Evolutionary conservation across 2,888 invertebrate genomes (phyloP).

Genomic region (Drosophila antonietae): DNA sequence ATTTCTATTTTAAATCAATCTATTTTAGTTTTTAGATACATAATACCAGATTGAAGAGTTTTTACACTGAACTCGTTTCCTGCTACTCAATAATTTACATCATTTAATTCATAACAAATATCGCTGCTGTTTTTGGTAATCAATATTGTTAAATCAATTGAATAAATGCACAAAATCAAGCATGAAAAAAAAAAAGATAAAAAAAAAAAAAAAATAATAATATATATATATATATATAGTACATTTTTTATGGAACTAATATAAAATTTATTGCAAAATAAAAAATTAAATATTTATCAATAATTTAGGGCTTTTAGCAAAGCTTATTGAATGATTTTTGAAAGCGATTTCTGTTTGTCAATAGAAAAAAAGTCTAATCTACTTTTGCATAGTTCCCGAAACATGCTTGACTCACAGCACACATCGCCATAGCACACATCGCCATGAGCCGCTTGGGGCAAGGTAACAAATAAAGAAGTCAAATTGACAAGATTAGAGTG

Average conservation of each 20-base stretch:
- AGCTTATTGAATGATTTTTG: neutral
- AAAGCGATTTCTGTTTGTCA: neutral
- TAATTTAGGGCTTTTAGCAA: neutral
- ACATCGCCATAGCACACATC: neutral
- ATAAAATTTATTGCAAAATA: neutral
- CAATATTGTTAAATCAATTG: neutral
- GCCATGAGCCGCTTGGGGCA: neutral
- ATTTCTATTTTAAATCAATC: neutral
- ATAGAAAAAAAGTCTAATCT: neutral
- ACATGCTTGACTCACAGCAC: neutral
- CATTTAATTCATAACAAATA: neutral
- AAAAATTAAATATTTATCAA: neutral
- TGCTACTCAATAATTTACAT: neutral
- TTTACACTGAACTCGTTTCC: neutral
- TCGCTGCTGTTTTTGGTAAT: neutral
- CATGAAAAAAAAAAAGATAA: neutral
- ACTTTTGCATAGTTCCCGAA: neutral
- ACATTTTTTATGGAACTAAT: conserved; percentile 3
- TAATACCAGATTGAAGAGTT: neutral
- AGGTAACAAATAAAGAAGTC: neutral
- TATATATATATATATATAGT: neutral
- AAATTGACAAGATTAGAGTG: neutral
- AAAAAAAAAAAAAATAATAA: neutral
- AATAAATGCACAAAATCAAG: conserved; percentile 1
- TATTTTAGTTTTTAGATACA: neutral